A percentile compares a stretch with the other conserved stretches of the same genome.
Evolutionary conservation across 2,797 vertebrate species (phyloP).

Genomic region (Silurus lanzhouensis): DNA sequence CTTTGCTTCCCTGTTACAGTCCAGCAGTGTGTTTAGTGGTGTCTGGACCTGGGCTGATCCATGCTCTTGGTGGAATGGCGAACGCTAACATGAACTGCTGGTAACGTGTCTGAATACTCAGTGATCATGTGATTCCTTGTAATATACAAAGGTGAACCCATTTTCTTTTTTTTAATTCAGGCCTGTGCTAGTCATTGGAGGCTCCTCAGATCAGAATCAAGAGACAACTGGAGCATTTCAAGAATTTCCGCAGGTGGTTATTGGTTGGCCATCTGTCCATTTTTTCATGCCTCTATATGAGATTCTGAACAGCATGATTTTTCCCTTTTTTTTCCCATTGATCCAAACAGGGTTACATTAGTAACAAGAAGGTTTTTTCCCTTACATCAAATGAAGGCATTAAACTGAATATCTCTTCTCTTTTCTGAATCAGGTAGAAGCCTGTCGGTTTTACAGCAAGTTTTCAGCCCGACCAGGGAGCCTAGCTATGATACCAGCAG

Average conservation of each 20-base stretch:
- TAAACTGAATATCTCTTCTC: background rate
- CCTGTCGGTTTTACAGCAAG: conserved; percentile 92
- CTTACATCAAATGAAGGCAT: background rate
- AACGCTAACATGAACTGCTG: conserved; percentile 95
- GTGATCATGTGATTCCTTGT: background rate
- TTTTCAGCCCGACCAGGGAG: conserved; percentile 88
- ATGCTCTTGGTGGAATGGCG: conserved; percentile 93
- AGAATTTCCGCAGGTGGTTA: conserved; percentile 90
- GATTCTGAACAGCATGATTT: background rate
- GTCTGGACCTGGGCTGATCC: conserved; percentile 93
- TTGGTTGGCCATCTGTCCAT: background rate
- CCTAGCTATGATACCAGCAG: conserved; percentile 83
- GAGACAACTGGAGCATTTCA: conserved; percentile 96
- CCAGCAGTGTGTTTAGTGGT: conserved; percentile 93
- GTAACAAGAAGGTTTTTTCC: background rate
- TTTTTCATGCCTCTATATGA: background rate
- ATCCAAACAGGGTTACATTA: background rate
- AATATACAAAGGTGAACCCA: background rate
- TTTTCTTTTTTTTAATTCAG: conserved; percentile 64
- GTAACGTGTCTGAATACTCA: conserved; percentile 67
- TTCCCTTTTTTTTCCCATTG: background rate
- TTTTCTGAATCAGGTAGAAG: conserved; percentile 82
- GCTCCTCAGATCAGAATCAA: conserved; percentile 91
- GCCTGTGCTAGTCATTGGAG: conserved; percentile 93
- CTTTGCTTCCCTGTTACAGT: conserved; percentile 64